Evolutionary conservation across 2,797 vertebrate species (phyloP), one percentile per base, ranked within the genome.

Genomic region (Pangasius macronema): DNA sequence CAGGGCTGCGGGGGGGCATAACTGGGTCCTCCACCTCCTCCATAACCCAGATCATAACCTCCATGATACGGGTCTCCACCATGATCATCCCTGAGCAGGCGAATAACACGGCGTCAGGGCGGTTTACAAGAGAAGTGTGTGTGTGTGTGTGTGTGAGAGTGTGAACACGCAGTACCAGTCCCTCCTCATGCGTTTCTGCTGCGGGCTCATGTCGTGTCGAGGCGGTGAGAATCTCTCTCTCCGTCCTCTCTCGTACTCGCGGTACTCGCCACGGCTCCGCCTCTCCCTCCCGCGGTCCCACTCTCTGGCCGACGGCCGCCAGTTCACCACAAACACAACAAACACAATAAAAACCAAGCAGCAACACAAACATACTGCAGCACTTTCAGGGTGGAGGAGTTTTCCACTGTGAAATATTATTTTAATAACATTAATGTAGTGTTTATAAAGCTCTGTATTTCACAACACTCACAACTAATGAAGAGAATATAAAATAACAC

Each of bases 1-100:
- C 98, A 99, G 61, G 97, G 97, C 91, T 98, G 97, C 1, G 97
- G 98, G n/a, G 98, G 97, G 42, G 96, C 97, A 1, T 97, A 98
- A 76, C 96, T 96, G 33, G 97, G 98, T 16, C 97, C 97, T 33
- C 97, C 96, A 57, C 95, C 96, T 46, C 95, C 95, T 63, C 96
- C 97, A 86, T 98, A 99, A 20, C 96, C 97, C 93, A 98, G 92
- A 89, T 99, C 98, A 70, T 98, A 99, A 18, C 97, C 97, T 11
- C 96, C 96, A 89, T 97, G 97, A 89, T 98, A 99, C 1, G 97
- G 97, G 89, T 99, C 97, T 49, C 96, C 96, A 3, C 96, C 95
- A 72, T 98, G 98, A 88, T 98, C 97, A 89, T 99, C 97, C 98
- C 98, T 99, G 90, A n/a, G 65, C 9, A 39, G 55, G 20, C 63